Conservation (phyloP, 2,113 vertebrate genomes). For the Cacatua alba region DNA sequence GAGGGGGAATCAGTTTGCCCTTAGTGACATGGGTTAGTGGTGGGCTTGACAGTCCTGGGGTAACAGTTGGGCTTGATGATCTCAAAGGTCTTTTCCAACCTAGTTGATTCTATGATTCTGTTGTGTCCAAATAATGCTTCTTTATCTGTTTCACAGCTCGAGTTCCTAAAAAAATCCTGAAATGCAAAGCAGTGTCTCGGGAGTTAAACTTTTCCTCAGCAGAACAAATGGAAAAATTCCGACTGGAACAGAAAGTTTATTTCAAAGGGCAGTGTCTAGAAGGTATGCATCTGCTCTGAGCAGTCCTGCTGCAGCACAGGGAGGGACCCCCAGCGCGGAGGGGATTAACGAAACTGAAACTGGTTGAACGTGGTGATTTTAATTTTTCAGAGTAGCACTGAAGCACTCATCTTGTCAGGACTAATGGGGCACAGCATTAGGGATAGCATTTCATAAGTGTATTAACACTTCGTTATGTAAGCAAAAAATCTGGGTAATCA, state of each 20-base stretch:
- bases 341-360: neutral
- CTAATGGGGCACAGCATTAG: slow-evolving; percentile 49
- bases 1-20: neutral
- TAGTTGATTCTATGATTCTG: neutral
- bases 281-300: slow-evolving; percentile 77
- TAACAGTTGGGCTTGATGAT: neutral
- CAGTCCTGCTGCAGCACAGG: neutral
- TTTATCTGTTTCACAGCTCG: slow-evolving; percentile 83
- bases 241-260: slow-evolving; percentile 98
- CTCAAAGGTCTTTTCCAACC: neutral
- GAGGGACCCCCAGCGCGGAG: neutral
- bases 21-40: neutral
- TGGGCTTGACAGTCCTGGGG: neutral
- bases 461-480: slow-evolving; percentile 60
- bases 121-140: neutral
- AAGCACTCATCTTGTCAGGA: neutral
- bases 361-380: neutral
- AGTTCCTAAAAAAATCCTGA: slow-evolving; percentile 98
- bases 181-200: slow-evolving; percentile 97
- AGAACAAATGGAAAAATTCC: slow-evolving; percentile 98
- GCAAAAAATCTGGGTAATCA: slow-evolving; percentile 61
- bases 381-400: slow-evolving; percentile 31
- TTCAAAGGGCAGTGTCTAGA: slow-evolving; percentile 99
- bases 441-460: slow-evolving; percentile 65
- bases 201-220: slow-evolving; percentile 97